Conservation (phyloP, 1,140 invertebrate genomes). For the Acromyrmex heyeri region DNA sequence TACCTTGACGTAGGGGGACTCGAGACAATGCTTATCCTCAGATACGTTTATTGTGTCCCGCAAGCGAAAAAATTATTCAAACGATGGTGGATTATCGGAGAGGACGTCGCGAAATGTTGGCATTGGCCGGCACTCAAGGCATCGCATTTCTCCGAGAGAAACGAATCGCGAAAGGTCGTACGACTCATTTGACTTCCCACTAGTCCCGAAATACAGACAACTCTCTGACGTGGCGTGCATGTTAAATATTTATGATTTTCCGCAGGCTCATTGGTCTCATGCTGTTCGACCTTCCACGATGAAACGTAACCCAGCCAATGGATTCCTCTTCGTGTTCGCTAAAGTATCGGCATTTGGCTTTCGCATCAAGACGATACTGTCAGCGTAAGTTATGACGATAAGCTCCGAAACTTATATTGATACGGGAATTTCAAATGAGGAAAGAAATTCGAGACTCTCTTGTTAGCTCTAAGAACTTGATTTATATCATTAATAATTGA, state of each 20-base stretch:
- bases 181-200: conserved; percentile 35
- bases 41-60: conserved; percentile 5
- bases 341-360: conserved; percentile 29
- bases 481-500: not conserved
- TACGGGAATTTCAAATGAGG: not conserved
- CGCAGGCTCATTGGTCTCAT: conserved; percentile 11
- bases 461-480: not conserved
- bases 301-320: conserved; percentile 27
- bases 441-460: not conserved
- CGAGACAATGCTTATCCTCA: not conserved
- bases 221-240: not conserved
- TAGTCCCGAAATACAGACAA: conserved; percentile 28
- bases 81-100: conserved; percentile 36
- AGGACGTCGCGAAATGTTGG: not conserved
- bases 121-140: conserved; percentile 26
- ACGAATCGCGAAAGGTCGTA: conserved; percentile 31
- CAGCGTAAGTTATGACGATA: conserved; percentile 31
- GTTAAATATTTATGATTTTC: conserved; percentile 54
- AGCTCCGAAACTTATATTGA: not conserved
- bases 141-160: conserved; percentile 15
- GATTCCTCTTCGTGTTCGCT: conserved; percentile 16
- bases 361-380: conserved; percentile 2
- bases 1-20: not conserved
- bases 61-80: conserved; percentile 36
- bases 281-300: conserved; percentile 17